Conservation (phyloP, 2,113 vertebrate species). For the Rhizomys pruinosus region DNA sequence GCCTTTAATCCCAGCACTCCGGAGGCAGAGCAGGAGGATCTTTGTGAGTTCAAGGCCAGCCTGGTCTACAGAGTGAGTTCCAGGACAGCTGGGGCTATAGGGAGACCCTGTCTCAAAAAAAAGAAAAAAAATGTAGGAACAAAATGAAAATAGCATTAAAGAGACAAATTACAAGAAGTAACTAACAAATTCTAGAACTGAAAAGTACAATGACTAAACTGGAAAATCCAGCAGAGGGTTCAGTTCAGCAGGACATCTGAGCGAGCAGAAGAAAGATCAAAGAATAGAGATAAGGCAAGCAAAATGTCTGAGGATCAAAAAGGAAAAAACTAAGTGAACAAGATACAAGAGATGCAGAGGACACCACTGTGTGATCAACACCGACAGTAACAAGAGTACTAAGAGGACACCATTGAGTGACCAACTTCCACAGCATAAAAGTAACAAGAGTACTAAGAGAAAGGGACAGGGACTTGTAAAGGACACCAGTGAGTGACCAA, state of each 20-base stretch:
- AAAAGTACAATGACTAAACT: neutral
- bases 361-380: neutral
- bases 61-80: too few relatives aligned
- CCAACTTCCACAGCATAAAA: neutral
- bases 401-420: neutral
- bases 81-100: too few relatives aligned
- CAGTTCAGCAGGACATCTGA: neutral
- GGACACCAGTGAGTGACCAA: neutral
- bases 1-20: too few relatives aligned
- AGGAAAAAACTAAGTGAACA: neutral
- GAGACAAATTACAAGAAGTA: neutral
- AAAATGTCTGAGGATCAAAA: neutral
- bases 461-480: neutral
- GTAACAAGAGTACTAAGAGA: too few relatives aligned
- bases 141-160: neutral
- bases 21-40: neutral
- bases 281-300: neutral
- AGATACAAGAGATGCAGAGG: neutral
- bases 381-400: neutral
- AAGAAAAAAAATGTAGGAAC: neutral
- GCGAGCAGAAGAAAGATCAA: neutral
- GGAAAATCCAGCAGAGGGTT: neutral
- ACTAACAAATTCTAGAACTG: neutral
- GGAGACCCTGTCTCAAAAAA: neutral
- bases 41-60: too few relatives aligned